A percentile compares a stretch with the other conserved stretches of the same genome.
Evolutionary conservation across 2,113 vertebrate genomes (phyloP).

Genomic region (Menura novaehollandiae): DNA sequence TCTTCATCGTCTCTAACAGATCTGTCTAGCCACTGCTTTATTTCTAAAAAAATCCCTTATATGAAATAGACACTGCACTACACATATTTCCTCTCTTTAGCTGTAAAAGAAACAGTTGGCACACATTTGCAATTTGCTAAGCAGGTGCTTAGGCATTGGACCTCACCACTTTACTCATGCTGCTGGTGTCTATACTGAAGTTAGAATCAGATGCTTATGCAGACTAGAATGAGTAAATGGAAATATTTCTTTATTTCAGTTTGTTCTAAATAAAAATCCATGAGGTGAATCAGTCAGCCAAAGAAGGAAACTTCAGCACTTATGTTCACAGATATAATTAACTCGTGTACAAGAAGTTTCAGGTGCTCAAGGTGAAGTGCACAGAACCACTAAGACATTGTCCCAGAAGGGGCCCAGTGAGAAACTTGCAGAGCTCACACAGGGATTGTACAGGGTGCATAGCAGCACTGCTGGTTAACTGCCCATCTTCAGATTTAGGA

Average conservation of each 20-base stretch:
- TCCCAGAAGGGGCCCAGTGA: not conserved
- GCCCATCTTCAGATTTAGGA: not conserved
- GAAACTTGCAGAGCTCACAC: not conserved
- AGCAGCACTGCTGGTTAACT: not conserved
- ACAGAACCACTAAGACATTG: not conserved
- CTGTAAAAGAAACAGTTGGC: not conserved
- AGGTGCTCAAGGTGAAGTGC: not conserved
- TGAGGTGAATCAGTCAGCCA: not conserved
- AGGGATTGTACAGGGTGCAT: not conserved
- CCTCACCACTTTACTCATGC: not conserved
- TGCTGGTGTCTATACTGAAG: not conserved
- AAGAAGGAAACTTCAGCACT: not conserved
- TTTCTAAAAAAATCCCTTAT: not conserved
- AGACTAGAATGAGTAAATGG: not conserved
- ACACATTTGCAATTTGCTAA: not conserved
- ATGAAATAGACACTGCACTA: not conserved
- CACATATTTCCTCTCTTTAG: not conserved
- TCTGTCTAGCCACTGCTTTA: not conserved
- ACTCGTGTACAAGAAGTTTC: not conserved
- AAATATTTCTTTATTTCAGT: not conserved
- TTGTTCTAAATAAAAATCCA: not conserved
- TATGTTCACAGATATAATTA: not conserved
- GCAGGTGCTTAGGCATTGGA: not conserved
- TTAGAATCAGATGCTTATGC: not conserved
- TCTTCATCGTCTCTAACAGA: not conserved